phyloP scores from a whole-genome alignment of 2,113 vertebrate species.

The Daphoenositta chrysoptera region DNA sequence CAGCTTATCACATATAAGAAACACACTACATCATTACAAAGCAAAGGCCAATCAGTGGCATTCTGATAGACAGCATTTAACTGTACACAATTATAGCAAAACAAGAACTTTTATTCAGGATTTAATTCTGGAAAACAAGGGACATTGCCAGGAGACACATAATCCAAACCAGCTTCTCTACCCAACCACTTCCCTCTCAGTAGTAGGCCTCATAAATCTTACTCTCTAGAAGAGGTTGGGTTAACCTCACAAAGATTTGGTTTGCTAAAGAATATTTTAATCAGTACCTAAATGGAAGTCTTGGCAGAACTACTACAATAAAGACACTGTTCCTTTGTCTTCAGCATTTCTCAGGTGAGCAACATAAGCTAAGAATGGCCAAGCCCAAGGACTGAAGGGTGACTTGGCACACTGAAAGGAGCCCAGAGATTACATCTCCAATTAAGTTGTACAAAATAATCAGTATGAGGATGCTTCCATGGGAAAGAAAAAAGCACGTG shows the following conservation, averaged over 20 bases:
- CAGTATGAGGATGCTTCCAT: background rate
- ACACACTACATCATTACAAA: background rate
- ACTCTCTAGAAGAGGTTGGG: background rate
- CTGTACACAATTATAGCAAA: background rate
- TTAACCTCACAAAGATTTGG: conserved; percentile 24
- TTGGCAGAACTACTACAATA: background rate
- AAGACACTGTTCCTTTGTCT: background rate
- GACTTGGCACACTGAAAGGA: background rate
- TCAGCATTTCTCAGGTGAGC: background rate
- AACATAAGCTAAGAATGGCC: background rate
- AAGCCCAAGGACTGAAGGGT: background rate
- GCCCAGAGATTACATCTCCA: background rate
- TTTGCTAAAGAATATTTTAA: background rate
- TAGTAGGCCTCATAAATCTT: conserved; percentile 16
- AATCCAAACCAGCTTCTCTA: conserved; percentile 6
- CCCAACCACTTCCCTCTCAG: background rate
- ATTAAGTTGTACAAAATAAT: background rate
- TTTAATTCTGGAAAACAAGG: background rate
- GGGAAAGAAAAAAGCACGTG: background rate
- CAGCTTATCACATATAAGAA: background rate
- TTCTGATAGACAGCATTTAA: background rate
- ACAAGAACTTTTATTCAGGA: background rate
- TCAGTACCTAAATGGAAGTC: background rate
- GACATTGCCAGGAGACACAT: background rate
- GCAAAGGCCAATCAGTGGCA: background rate